phyloP scores from a whole-genome alignment of 2,888 invertebrate genomes.

The Hemaris fuciformis region DNA sequence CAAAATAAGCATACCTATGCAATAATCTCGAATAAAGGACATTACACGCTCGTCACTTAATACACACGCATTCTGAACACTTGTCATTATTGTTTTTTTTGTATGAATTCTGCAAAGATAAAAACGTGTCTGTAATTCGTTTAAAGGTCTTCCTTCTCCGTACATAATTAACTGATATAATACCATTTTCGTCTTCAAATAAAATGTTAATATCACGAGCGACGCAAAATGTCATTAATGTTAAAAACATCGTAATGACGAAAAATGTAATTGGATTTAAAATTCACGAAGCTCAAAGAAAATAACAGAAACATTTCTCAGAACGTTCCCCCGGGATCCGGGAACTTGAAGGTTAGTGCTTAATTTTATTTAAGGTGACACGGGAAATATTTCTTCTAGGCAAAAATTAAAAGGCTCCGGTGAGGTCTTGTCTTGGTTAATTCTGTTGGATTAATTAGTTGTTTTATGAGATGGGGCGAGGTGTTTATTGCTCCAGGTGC shows the following conservation, averaged over 20 bases:
- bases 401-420: slow-evolving; percentile 35
- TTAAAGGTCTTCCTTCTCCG: background rate
- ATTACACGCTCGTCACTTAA: no score
- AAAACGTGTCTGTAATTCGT: background rate
- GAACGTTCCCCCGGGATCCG: slow-evolving; percentile 27
- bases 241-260: slow-evolving; percentile 3
- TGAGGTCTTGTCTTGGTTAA: slow-evolving; percentile 43
- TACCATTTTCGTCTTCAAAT: background rate
- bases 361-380: slow-evolving; percentile 46
- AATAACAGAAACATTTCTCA: slow-evolving; percentile 18
- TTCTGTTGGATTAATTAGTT: slow-evolving; percentile 50
- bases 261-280: slow-evolving; percentile 28
- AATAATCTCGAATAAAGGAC: no score
- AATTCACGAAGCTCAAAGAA: slow-evolving; percentile 28
- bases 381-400: slow-evolving; percentile 30
- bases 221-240: background rate
- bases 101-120: background rate
- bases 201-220: background rate
- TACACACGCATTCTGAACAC: background rate
- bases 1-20: no score
- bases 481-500: slow-evolving; percentile 33
- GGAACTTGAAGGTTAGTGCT: slow-evolving; percentile 28
- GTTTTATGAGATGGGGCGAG: slow-evolving; percentile 40
- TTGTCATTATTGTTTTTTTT: background rate
- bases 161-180: background rate